Percentiles rank a stretch among this genome's conserved stretches.
These are phyloP conservation scores for Pangasius djambal DNA, from an alignment of 2,797 vertebrate species.

Conservation along the genomic window DNA sequence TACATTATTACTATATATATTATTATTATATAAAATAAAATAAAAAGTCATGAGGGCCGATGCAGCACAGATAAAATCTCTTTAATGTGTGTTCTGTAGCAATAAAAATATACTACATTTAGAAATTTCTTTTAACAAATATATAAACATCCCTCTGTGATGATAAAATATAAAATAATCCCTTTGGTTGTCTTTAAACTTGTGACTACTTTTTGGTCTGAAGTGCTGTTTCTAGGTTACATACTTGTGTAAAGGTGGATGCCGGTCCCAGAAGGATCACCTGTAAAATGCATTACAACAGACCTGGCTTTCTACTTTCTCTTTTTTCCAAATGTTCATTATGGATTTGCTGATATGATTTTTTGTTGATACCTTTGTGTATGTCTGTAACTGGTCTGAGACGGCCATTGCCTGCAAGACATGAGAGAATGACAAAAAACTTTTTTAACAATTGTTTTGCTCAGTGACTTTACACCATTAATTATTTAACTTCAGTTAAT, in stretches of 20 bases:
- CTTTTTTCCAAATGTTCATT: background rate
- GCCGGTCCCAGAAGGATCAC: slow-evolving; percentile 41
- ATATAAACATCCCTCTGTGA: background rate
- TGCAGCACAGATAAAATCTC: background rate
- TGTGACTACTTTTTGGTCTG: background rate
- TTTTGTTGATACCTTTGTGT: slow-evolving; percentile 63
- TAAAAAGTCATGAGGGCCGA: background rate
- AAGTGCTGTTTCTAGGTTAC: slow-evolving; percentile 3
- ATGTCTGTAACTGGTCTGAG: slow-evolving; percentile 65
- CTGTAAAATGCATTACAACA: slow-evolving; percentile 47
- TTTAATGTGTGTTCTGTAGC: background rate
- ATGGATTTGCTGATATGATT: background rate
- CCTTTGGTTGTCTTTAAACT: background rate
- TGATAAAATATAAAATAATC: background rate
- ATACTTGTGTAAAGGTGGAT: slow-evolving; percentile 49
- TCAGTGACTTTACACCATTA: background rate
- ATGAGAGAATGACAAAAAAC: background rate
- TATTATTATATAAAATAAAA: background rate
- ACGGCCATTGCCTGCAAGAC: slow-evolving; percentile 70
- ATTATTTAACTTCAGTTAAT: background rate
- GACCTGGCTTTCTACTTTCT: slow-evolving; percentile 1
- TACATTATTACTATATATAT: too few species aligned
- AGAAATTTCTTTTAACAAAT: background rate
- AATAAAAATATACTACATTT: background rate
- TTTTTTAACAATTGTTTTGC: background rate